Conservation (phyloP, 2,888 invertebrate genomes). For the Dolichopus griseipennis region DNA sequence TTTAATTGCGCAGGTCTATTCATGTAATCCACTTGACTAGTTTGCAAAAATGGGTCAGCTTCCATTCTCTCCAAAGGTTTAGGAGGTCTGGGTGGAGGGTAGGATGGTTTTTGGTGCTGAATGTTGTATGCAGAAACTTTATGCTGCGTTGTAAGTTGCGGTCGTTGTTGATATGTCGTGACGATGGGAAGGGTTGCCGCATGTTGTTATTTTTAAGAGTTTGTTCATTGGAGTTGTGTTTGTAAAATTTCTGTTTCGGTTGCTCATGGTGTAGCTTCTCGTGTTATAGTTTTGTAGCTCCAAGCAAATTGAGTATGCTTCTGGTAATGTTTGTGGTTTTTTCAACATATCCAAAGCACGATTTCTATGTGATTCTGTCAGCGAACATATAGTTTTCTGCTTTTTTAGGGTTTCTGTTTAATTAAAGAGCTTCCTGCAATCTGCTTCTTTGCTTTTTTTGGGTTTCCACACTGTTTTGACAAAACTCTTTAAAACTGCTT, state of each 20-base stretch:
- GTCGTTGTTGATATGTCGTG: background rate
- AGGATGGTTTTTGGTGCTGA: too few relatives aligned
- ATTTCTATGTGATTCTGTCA: constrained; percentile 11
- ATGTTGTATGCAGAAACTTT: too few relatives aligned
- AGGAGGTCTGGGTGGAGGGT: background rate
- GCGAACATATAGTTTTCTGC: background rate
- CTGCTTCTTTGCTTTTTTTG: too few relatives aligned
- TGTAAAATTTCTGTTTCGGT: background rate
- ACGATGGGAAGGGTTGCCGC: background rate
- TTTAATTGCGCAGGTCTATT: too few relatives aligned
- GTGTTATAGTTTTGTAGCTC: constrained; percentile 11
- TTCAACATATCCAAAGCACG: constrained; percentile 11
- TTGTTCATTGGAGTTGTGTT: constrained; percentile 7
- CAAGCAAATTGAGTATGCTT: constrained; percentile 14
- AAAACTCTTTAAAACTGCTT: too few relatives aligned
- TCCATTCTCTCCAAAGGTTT: too few relatives aligned
- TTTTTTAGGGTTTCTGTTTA: too few relatives aligned
- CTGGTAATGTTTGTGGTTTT: constrained; percentile 10
- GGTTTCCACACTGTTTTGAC: too few relatives aligned
- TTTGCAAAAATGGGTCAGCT: too few relatives aligned
- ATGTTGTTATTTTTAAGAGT: background rate
- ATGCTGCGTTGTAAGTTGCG: background rate
- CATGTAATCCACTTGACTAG: too few relatives aligned
- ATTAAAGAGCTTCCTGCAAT: too few relatives aligned
- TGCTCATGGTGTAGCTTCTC: background rate